Conservation (phyloP, 1,140 invertebrate species). For the roundworm (Caenorhabditis elegans) region DNA sequence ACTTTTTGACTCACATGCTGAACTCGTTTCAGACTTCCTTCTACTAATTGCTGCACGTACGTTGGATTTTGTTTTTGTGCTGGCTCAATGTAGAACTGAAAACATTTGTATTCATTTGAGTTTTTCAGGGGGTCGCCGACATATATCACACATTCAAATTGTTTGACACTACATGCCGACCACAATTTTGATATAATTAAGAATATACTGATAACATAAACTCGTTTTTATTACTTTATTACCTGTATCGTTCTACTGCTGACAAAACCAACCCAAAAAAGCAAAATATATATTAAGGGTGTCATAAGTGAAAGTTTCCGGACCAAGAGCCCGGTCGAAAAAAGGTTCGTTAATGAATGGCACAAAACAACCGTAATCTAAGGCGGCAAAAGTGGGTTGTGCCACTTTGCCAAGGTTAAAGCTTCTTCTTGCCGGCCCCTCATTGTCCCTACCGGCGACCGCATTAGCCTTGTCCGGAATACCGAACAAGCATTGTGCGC, state of each 20-base stretch:
- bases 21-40: constrained; percentile 42
- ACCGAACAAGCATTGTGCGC: constrained; percentile 20
- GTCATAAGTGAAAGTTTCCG: constrained; percentile 16
- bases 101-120: not conserved
- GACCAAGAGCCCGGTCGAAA: not conserved
- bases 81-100: constrained; percentile 45
- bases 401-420: constrained; percentile 21
- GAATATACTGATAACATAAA: not conserved
- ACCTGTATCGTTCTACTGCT: constrained; percentile 27
- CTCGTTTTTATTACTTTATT: too few species aligned
- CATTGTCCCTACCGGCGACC: not conserved
- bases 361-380: not conserved
- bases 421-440: not conserved
- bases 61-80: constrained; percentile 37
- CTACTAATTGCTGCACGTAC: constrained; percentile 47
- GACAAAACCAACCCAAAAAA: not conserved
- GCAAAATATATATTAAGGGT: not conserved
- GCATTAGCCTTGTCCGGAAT: constrained; percentile 16
- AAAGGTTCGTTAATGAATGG: not conserved
- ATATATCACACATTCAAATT: not conserved
- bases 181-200: not conserved
- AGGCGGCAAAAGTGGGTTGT: not conserved
- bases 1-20: constrained; percentile 43
- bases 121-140: not conserved
- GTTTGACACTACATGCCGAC: not conserved